Conservation (phyloP, 1,140 invertebrate genomes). For the Drosophila miranda region DNA sequence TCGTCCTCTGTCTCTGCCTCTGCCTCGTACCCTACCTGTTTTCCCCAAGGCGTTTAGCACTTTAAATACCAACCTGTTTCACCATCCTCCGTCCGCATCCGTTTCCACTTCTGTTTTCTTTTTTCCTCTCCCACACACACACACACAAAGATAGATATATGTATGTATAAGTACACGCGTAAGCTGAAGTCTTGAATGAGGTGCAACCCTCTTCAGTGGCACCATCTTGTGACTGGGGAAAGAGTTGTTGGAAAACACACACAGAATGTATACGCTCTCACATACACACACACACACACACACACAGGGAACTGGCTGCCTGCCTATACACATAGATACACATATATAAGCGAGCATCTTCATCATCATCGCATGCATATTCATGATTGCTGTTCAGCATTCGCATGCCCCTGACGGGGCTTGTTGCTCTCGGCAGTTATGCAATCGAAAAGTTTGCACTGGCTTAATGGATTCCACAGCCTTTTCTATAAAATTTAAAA, state of each 20-base stretch:
- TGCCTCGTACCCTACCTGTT: too few species aligned
- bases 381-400: slow-evolving; percentile 26
- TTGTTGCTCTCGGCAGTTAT: not conserved
- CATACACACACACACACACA: not conserved
- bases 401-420: not conserved
- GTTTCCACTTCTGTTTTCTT: not conserved
- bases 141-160: too few species aligned
- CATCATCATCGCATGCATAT: slow-evolving; percentile 36
- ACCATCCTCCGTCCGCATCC: not conserved
- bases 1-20: too few species aligned
- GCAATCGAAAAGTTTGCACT: slow-evolving; percentile 11
- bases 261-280: slow-evolving; percentile 1
- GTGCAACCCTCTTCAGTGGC: slow-evolving; percentile 22
- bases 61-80: slow-evolving; percentile 5
- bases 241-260: slow-evolving; percentile 13
- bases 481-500: not conserved
- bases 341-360: slow-evolving; percentile 7
- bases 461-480: not conserved
- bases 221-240: slow-evolving; percentile 19
- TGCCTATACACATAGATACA: not conserved
- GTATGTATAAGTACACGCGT: too few species aligned
- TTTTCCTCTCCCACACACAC: not conserved
- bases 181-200: not conserved
- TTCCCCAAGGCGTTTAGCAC: not conserved
- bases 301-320: not conserved